Percentiles rank a stretch among this genome's conserved stretches.
phyloP scores from a whole-genome alignment of 2,888 invertebrate genomes.

The Erebia epiphron region DNA sequence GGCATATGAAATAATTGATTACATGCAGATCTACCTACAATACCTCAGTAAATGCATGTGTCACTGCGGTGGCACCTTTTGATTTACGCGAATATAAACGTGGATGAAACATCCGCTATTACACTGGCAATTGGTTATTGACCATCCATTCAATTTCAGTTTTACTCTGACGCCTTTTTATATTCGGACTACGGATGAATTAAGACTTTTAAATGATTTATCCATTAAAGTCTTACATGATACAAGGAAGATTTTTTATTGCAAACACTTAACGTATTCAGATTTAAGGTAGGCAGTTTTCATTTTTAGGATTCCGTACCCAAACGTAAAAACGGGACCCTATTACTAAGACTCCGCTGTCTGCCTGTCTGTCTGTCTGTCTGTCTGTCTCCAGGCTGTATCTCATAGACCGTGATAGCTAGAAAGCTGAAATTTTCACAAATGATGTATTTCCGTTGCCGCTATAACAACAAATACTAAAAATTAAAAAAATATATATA shows the following conservation, averaged over 20 bases:
- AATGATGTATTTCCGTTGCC: too few relatives aligned
- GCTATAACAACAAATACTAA: too few relatives aligned
- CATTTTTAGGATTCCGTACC: too few relatives aligned
- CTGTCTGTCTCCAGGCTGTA: too few relatives aligned
- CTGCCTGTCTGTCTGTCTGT: too few relatives aligned
- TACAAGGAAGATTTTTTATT: not conserved
- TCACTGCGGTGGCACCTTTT: slow-evolving; percentile 35
- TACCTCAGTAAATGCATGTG: slow-evolving; percentile 35
- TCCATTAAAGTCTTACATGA: not conserved
- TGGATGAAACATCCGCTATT: slow-evolving; percentile 34
- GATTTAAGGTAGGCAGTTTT: not conserved
- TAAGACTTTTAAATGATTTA: slow-evolving; percentile 12
- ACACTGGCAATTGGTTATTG: slow-evolving; percentile 28
- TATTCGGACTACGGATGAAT: slow-evolving; percentile 12
- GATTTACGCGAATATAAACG: slow-evolving; percentile 39
- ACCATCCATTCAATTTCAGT: slow-evolving; percentile 29
- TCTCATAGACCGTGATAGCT: too few relatives aligned
- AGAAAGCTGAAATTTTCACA: too few relatives aligned
- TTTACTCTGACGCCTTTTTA: slow-evolving; percentile 20
- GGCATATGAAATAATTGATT: not conserved
- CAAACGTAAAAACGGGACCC: too few relatives aligned
- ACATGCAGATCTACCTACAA: slow-evolving; percentile 28
- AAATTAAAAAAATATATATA: too few relatives aligned
- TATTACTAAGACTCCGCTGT: too few relatives aligned
- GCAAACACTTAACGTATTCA: not conserved